Conservation (phyloP, 1,140 invertebrate genomes). For the Rhynchophorus ferrugineus region DNA sequence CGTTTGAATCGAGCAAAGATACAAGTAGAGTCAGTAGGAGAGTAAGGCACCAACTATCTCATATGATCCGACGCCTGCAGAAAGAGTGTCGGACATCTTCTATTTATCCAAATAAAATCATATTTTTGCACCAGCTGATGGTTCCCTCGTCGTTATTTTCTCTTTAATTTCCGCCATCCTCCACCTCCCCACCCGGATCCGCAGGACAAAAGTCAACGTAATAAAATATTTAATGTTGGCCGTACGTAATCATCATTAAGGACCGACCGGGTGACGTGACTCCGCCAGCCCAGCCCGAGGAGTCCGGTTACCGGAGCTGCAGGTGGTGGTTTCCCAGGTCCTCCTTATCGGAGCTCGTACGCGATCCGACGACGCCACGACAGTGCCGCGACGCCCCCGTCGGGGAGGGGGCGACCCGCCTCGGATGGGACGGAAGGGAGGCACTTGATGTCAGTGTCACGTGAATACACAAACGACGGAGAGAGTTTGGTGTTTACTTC, state of each 20-base stretch:
- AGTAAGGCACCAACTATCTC: too few species aligned
- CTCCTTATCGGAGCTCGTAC: too few species aligned
- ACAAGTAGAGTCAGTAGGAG: too few species aligned
- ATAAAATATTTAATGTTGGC: slow-evolving; percentile 19
- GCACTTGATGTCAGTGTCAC: not conserved
- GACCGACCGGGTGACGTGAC: slow-evolving; percentile 1
- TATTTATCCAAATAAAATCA: too few species aligned
- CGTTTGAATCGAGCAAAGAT: too few species aligned
- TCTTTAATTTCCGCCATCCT: not conserved
- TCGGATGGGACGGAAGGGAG: not conserved
- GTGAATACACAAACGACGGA: not conserved
- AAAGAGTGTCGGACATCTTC: too few species aligned
- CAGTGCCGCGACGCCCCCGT: too few species aligned
- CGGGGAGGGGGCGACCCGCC: too few species aligned
- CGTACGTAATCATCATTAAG: slow-evolving; percentile 14
- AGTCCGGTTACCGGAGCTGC: not conserved
- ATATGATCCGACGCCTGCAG: too few species aligned
- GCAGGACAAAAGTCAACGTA: slow-evolving; percentile 15
- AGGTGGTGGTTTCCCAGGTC: slow-evolving; percentile 10
- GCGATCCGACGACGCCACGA: too few species aligned
- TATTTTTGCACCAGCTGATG: too few species aligned
- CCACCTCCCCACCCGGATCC: not conserved
- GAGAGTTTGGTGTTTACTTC: slow-evolving; percentile 19
- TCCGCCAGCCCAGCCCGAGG: not conserved
- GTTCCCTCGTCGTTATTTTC: too few species aligned